Base-by-base conservation (phyloP, 2,113 vertebrate species). In the Triplophysa siluroides region DNA sequence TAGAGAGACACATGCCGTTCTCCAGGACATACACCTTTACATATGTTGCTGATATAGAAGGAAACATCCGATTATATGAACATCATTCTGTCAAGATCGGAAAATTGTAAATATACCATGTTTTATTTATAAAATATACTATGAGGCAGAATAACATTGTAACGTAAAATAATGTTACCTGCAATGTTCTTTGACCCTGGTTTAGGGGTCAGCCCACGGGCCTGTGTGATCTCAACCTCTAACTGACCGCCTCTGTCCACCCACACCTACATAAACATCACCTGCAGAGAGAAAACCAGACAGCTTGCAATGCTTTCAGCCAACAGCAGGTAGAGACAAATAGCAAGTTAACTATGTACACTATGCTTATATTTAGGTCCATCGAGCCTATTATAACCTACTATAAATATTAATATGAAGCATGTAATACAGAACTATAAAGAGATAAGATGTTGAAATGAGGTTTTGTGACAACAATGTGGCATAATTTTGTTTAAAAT, bases 151-250 rank as follows among this genome's bases (percentile, higher is more conserved):
- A n/a, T n/a, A n/a, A n/a, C n/a, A n/a, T n/a, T n/a, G 5, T 47
- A 8, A n/a, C 29, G 10, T 13, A 26, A 45, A 16, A 18, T 13
- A 86, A 21, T 14, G 1, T 83, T 92, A 98, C 98, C 96, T 88
- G 96, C 96, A 86, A 96, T 90, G 89, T 93, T 94, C 89, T 96
- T 99, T 88, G 97, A 96, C 82, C 96, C 95, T 54, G 95, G 88
- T 89, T 99, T 99, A 0, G 97, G 94, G 73, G 91, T 98, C 56
- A 99, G 91, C 0, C 96, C 92, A 87, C 98, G 92, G 26, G 96
- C 97, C 89, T 98, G 96, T 81, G 95, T 98, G 86, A 99, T 94
- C 84, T 98, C 96, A 83, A 99, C 97, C 88, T 99, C 96, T 82
- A 99, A 92, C 88, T 98, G 98, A 50, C 97, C 96, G 2, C 93